Percentiles rank a stretch among this genome's conserved stretches.
Evolutionary conservation across 2,797 vertebrate genomes (phyloP).

Genomic region (Girardinus metallicus): DNA sequence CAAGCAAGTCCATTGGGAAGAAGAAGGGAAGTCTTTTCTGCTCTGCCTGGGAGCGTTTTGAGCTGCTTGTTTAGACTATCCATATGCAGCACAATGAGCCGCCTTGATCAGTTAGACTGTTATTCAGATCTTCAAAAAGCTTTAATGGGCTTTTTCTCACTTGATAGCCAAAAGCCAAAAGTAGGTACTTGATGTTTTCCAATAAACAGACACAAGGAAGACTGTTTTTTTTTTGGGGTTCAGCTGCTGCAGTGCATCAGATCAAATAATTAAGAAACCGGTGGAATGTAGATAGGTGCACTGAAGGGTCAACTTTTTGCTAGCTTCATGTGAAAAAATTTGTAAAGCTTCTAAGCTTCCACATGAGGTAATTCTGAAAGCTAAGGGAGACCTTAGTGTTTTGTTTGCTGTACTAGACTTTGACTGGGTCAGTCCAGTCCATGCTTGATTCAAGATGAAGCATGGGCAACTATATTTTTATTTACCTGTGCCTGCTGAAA

Average conservation of each 20-base stretch:
- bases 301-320: not conserved
- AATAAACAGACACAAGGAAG: not conserved
- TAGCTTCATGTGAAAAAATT: not conserved
- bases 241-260: not conserved
- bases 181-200: not conserved
- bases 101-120: constrained; percentile 10
- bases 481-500: not conserved
- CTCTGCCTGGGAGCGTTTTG: constrained; percentile 10
- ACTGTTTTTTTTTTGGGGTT: not conserved
- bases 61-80: constrained; percentile 45
- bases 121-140: not conserved
- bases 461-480: not conserved
- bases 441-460: not conserved
- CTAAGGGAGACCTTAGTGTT: not conserved
- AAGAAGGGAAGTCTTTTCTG: constrained; percentile 18
- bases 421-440: not conserved
- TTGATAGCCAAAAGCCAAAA: not conserved
- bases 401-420: not conserved
- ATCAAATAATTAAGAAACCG: not conserved
- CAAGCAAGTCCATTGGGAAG: constrained; percentile 29
- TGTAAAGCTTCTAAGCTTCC: not conserved
- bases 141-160: not conserved
- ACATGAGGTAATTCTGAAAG: not conserved
- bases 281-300: not conserved
- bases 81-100: constrained; percentile 31